phyloP scores from a whole-genome alignment of 64 coral and sea anemone species.

The Actinia equina region DNA sequence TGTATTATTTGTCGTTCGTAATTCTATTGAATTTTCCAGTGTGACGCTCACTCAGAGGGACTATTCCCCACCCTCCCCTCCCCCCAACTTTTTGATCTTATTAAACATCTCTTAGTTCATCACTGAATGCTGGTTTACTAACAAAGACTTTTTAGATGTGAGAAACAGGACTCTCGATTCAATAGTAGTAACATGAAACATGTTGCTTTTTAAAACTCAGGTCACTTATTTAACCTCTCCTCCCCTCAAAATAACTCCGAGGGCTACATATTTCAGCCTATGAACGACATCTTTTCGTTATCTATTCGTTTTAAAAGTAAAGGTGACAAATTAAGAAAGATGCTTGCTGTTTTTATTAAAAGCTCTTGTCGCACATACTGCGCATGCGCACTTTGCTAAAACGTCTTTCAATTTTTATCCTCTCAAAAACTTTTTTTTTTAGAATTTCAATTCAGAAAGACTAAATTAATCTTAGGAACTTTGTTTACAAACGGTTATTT shows the following conservation, averaged over 20 bases:
- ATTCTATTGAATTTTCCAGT: background rate
- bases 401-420: background rate
- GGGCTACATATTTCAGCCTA: background rate
- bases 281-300: background rate
- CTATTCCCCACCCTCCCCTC: too few species aligned
- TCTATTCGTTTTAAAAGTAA: background rate
- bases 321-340: too few species aligned
- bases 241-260: background rate
- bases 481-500: background rate
- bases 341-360: background rate
- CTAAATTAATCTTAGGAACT: background rate
- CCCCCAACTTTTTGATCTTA: too few species aligned
- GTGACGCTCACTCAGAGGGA: background rate
- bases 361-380: background rate
- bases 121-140: too few species aligned
- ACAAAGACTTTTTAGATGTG: too few species aligned
- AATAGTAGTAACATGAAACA: too few species aligned
- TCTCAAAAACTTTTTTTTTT: background rate
- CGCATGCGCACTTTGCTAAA: background rate
- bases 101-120: too few species aligned
- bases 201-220: too few species aligned
- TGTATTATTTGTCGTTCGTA: background rate
- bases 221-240: too few species aligned
- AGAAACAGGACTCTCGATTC: too few species aligned
- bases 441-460: background rate